These are phyloP conservation scores for Drosophila lowei DNA, from an alignment of 1,140 invertebrate genomes.

Conservation along the genomic window DNA sequence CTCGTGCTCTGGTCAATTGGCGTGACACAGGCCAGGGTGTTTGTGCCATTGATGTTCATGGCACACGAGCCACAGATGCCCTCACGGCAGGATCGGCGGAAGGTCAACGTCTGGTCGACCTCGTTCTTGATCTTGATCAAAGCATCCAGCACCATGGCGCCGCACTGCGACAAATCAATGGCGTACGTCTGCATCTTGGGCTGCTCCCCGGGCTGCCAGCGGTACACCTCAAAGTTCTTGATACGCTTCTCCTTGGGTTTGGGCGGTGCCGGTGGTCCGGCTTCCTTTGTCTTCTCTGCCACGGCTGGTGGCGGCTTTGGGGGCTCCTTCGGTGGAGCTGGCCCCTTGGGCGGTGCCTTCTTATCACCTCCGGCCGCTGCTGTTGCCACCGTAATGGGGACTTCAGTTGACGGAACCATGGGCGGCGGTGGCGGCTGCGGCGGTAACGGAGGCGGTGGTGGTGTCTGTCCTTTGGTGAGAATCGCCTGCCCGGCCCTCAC, in stretches of 20 bases:
- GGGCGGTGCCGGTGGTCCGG: neutral
- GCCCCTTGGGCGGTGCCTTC: too few species aligned
- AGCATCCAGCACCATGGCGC: constrained; percentile 98
- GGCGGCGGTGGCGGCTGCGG: too few species aligned
- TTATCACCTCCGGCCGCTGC: too few species aligned
- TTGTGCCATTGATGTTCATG: constrained; percentile 98
- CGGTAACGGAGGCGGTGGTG: too few species aligned
- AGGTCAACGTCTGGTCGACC: constrained; percentile 97
- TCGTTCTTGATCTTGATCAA: constrained; percentile 99
- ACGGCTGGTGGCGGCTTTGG: neutral
- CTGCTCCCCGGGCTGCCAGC: constrained; percentile 95
- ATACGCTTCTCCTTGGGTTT: constrained; percentile 63
- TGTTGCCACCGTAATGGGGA: too few species aligned
- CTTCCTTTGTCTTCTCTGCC: too few species aligned
- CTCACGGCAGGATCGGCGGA: constrained; percentile 96
- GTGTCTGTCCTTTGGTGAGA: neutral
- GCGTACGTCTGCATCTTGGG: constrained; percentile 94
- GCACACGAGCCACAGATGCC: constrained; percentile 99
- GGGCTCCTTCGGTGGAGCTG: neutral
- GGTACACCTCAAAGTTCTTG: constrained; percentile 94
- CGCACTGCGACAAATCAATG: constrained; percentile 96
- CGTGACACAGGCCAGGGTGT: constrained; percentile 93
- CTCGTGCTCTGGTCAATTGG: constrained; percentile 37
- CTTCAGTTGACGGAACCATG: too few species aligned
- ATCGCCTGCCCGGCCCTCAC: neutral